Base-by-base conservation (phyloP, 2,113 vertebrate genomes). In the Promerops cafer region DNA sequence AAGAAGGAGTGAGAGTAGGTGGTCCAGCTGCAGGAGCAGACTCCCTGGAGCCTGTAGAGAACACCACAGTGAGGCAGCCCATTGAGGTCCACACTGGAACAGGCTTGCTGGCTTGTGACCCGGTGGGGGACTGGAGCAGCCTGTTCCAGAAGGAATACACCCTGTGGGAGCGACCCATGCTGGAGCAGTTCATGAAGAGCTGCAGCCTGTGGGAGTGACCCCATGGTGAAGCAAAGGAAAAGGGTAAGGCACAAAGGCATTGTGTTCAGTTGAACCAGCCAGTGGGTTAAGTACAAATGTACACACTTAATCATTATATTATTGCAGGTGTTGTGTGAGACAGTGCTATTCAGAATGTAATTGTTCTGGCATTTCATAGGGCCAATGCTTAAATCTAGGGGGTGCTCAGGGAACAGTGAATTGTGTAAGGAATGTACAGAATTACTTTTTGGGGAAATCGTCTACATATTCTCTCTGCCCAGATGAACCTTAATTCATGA, bases 61-160 rank as follows among this genome's bases (percentile, higher is more conserved):
- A 26, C 33, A 5, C 10, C 11, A 2, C 5, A 2, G 28, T 69
- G n/a, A 35, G 9, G 23, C 24, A 39, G 35, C 12, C 13, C 11
- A 0, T 5, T 14, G 15, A 16, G 35, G 8, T 52, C 28, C 28
- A 37, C 28, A 1, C 13, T 37, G 7, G 35, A 75, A 33, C 33
- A 40, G 20, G 30, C 39, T 50, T 74, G 4, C 19, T 86, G 71
- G 47, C 7, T 49, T 75, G 21, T 30, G 37, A 53, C 16, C 54
- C 33, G 0, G 0, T 5, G 3, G 6, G 12, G 15, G 13, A 15
- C 16, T 42, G 17, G 22, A 76, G 31, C 26, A 35, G 37, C 9
- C 45, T 74, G 8, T n/a, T 74, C 45, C 61, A 30, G 21, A 54
- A 72, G 57, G 33, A 24, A 50, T 53, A 22, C 3, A 11, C 5